These are phyloP conservation scores for Callosobruchus maculatus DNA, from an alignment of 2,888 invertebrate species.

Conservation along the genomic window DNA sequence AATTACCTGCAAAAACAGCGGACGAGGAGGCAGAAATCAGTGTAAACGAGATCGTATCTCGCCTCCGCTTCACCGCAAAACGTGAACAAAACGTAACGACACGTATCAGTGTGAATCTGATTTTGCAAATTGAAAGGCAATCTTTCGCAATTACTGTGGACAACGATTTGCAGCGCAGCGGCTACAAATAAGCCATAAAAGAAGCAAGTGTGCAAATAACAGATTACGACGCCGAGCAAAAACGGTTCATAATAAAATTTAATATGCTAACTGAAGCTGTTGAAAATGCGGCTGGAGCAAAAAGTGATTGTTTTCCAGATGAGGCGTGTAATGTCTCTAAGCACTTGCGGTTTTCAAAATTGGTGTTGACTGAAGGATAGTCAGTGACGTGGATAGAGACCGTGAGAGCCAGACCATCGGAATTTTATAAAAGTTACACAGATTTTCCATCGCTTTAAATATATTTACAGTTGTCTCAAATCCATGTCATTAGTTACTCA, in stretches of 20 bases:
- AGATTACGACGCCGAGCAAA: neutral
- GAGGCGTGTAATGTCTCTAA: neutral
- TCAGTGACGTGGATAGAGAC: neutral
- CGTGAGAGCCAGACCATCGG: no score
- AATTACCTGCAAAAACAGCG: neutral
- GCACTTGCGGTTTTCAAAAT: neutral
- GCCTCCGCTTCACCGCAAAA: neutral
- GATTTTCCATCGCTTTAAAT: no score
- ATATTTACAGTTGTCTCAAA: no score
- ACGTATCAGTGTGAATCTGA: neutral
- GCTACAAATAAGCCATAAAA: neutral
- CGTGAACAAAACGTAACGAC: neutral
- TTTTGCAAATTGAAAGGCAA: neutral
- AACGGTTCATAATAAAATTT: neutral
- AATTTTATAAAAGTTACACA: no score
- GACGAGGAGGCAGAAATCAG: neutral
- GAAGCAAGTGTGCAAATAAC: neutral
- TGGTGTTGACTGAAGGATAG: neutral
- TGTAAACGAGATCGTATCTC: neutral
- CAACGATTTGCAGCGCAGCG: neutral
- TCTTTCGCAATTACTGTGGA: neutral
- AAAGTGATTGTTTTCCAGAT: neutral
- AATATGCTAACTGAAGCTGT: neutral
- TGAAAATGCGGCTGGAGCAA: neutral
- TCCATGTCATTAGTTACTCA: no score